Percentiles rank a stretch among this genome's conserved stretches.
phyloP scores from a whole-genome alignment of 2,113 vertebrate species.

The Cisticola juncidis region DNA sequence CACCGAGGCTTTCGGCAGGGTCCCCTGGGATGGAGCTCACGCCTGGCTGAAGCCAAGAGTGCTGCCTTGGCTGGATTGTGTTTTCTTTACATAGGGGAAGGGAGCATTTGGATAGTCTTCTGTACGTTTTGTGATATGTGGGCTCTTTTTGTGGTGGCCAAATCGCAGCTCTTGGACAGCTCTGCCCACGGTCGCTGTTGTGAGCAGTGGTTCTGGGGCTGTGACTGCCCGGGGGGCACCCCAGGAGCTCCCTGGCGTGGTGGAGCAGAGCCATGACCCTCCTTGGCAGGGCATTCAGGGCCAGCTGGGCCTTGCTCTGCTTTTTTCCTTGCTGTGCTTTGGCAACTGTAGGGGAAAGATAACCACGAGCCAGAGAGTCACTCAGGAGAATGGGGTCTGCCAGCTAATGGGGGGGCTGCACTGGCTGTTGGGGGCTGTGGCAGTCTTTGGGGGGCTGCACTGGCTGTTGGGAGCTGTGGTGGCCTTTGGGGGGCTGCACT shows the following conservation, averaged over 20 bases:
- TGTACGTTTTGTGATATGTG: neutral
- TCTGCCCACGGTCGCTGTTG: accelerated
- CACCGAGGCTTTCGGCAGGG: accelerated
- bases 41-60: neutral
- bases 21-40: neutral
- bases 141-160: neutral
- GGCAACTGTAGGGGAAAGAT: neutral
- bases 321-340: neutral
- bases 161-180: neutral
- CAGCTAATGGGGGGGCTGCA: neutral
- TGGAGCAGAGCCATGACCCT: neutral
- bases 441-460: neutral
- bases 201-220: neutral
- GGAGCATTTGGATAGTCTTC: neutral
- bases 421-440: neutral
- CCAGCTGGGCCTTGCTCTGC: neutral
- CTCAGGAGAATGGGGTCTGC: neutral
- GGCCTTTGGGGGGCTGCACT: neutral
- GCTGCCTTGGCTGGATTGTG: neutral
- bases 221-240: accelerated
- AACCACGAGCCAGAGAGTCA: neutral
- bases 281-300: accelerated
- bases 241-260: accelerated
- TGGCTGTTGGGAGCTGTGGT: neutral
- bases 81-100: neutral